phyloP scores from a whole-genome alignment of 2,888 invertebrate species.

The Empis stercorea region DNA sequence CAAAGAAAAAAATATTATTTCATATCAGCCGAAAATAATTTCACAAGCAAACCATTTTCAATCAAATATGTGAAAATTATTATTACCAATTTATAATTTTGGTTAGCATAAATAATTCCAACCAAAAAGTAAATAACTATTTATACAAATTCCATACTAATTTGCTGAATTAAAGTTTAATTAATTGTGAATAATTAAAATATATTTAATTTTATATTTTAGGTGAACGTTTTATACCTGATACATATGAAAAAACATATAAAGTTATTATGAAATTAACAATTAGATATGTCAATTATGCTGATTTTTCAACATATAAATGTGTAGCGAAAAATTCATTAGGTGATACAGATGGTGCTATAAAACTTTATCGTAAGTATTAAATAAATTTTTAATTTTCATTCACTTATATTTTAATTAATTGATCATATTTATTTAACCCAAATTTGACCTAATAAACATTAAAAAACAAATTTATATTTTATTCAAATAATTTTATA shows the following conservation, averaged over 20 bases:
- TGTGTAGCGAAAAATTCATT: slow-evolving; percentile 76
- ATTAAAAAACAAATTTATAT: not conserved
- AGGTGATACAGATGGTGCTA: slow-evolving; percentile 71
- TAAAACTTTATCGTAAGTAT: slow-evolving; percentile 70
- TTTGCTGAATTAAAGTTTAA: no score
- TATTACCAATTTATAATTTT: no score
- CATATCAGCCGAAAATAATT: no score
- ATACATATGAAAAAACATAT: slow-evolving; percentile 59
- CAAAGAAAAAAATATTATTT: no score
- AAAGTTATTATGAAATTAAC: slow-evolving; percentile 66
- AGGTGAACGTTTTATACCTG: slow-evolving; percentile 35
- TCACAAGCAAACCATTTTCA: no score
- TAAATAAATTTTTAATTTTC: not conserved
- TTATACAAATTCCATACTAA: no score
- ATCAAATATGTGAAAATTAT: no score
- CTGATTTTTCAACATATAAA: slow-evolving; percentile 66
- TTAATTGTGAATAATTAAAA: no score
- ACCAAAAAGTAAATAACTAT: no score
- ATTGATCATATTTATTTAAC: not conserved
- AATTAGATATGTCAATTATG: slow-evolving; percentile 51
- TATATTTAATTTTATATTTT: no score
- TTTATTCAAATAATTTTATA: not conserved
- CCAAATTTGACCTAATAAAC: no score
- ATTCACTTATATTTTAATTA: not conserved
- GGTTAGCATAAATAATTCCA: no score